Base-by-base conservation (phyloP, 2,113 vertebrate species). In the Naja naja region DNA sequence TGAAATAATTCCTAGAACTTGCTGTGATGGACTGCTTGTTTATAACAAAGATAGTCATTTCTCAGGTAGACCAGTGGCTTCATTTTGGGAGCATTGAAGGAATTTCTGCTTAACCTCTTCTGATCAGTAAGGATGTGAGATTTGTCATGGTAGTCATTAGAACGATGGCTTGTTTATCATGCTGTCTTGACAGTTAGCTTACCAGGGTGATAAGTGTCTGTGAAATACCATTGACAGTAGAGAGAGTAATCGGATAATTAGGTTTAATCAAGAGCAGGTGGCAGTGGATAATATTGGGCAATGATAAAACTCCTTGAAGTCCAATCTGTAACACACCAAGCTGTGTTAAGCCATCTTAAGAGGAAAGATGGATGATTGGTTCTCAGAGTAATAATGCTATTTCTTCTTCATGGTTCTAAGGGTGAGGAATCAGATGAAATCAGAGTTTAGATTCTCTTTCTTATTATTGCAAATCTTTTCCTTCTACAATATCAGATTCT, bases 201-300 rank as follows among this genome's bases (percentile, higher is more conserved):
- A 92, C 86, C n/a, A 74, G 88, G n/a, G 27, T 25, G 85, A 92
- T 92, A 92, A 64, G 58, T 74, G 34, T 54, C 91, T 53, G 5
- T 53, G 86, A 88, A 69, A 69, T 88, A 54, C 86, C 18, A 16
- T 53, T 53, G 86, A 69, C n/a, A 74, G 86, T 11, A 43, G 56
- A 88, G n/a, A 64, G 45, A 69, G 47, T 69, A 88, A 92, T 92
- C 47, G 9, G 56, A 92, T 92, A 69, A 88, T 88, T 58, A 88
- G 56, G 58, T 92, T 88, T 92, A 92, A 92, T 92, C 87, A 92
- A 88, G 86, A 69, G 64, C 91, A 92, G 91, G 86, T 92, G 91
- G 56, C 86, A 92, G 55, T 54, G 86, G 9, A 88, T 88, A 92
- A 88, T 92, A 43, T 92, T 88, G 58, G 34, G 56, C 25, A 14